Base-by-base conservation (phyloP, 2,113 vertebrate genomes). In the Phalacrocorax carbo region DNA sequence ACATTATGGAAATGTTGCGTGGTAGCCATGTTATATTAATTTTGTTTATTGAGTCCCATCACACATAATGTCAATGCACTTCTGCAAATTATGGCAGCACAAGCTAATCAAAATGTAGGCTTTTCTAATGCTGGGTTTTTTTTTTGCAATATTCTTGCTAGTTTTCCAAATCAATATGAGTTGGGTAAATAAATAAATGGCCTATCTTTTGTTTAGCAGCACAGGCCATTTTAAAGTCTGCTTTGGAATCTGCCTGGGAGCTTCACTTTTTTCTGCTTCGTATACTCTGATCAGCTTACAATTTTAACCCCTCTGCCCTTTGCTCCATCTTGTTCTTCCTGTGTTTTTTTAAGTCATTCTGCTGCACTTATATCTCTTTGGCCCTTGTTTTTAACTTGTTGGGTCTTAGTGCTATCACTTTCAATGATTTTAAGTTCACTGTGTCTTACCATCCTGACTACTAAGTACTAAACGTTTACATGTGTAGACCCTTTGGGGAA, bases 41-140 rank as follows among this genome's bases (percentile, higher is more conserved):
- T 96, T 88, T 93, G 76, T 90, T 96, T 93, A 91, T 92, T 73
- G 96, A 96, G 65, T 92, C 57, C 42, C 88, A 94, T 96, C 94
- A 95, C 90, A 54, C 82, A 82, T 93, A 95, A 94, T 96, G 92
- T 96, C 95, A 96, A 36, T 92, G 90, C 11, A 0, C 88, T 93
- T 93, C 80, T 88, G 48, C 76, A 94, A 92, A 95, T 92, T 86
- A 88, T 38, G 76, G 88, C 77, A 88, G 69, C 69, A 52, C 36
- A 69, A 90, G 54, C 86, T 96, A 91, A 97, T 95, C 57, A 65
- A 88, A 94, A 94, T 82, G 71, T 57, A 69, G 81, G 19, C 54
- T 95, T 86, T 92, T 60, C 34, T 85, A 78, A 91, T 58, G 61
- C 32, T 38, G 38, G 38, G 79, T 40, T 20, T 93, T 89, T 84